Percentiles rank a stretch among this genome's conserved stretches.
These are phyloP conservation scores for Cantharis nigra DNA, from an alignment of 2,888 invertebrate genomes.

Conservation along the genomic window DNA sequence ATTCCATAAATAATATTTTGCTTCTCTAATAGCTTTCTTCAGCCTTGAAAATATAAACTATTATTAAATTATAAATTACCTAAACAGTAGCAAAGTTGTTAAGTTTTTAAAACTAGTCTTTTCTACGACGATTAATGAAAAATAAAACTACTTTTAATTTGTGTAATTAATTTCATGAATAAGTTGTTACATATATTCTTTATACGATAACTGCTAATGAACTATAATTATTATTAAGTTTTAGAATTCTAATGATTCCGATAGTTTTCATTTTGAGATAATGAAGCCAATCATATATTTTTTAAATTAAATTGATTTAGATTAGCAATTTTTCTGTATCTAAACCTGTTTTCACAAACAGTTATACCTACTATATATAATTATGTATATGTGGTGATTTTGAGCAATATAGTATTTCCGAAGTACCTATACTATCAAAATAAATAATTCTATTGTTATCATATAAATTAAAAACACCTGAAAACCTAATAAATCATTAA, in stretches of 20 bases:
- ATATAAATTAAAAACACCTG: not conserved
- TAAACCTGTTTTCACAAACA: slow-evolving; percentile 8
- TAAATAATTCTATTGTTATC: not conserved
- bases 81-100: not conserved
- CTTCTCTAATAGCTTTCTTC: not conserved
- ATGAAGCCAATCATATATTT: slow-evolving; percentile 5
- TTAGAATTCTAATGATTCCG: slow-evolving; percentile 5
- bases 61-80: not conserved
- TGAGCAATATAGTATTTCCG: not conserved
- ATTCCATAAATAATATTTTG: not conserved
- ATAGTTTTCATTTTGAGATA: slow-evolving; percentile 5
- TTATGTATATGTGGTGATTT: slow-evolving; percentile 1
- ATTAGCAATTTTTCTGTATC: slow-evolving; percentile 3
- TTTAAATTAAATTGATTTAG: slow-evolving; percentile 1
- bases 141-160: not conserved
- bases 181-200: not conserved
- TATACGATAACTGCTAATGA: not conserved
- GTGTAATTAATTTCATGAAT: not conserved
- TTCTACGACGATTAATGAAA: not conserved
- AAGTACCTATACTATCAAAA: not conserved
- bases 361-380: slow-evolving; percentile 4
- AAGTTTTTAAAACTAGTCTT: not conserved
- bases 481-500: not conserved
- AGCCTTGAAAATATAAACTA: not conserved
- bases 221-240: slow-evolving; percentile 4